Evolutionary conservation across 2,888 invertebrate genomes (phyloP).

Genomic region (Aromia moschata): DNA sequence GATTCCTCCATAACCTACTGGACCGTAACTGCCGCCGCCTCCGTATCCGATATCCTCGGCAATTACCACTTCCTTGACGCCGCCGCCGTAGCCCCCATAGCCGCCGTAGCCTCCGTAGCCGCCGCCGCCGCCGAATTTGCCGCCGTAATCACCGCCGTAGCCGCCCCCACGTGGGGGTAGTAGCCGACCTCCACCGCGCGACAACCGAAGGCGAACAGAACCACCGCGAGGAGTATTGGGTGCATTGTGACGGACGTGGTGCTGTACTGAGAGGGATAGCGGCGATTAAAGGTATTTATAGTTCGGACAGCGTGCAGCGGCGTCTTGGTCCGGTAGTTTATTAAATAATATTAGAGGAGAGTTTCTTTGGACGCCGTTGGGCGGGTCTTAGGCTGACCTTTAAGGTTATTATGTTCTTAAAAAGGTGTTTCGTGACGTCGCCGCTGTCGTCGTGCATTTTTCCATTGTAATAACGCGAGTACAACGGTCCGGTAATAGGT

Average conservation of each 20-base stretch:
- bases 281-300: slow-evolving; percentile 21
- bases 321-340: slow-evolving; percentile 34
- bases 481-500: too few relatives aligned
- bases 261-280: neutral
- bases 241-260: slow-evolving; percentile 1
- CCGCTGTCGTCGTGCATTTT: slow-evolving; percentile 3
- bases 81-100: slow-evolving; percentile 47
- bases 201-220: neutral
- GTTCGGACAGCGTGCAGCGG: slow-evolving; percentile 16
- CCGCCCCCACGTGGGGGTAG: slow-evolving; percentile 2
- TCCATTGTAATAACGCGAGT: slow-evolving; percentile 18
- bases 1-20: slow-evolving; percentile 21
- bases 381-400: slow-evolving; percentile 23
- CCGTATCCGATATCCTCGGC: slow-evolving; percentile 60
- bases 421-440: slow-evolving; percentile 6
- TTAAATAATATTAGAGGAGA: slow-evolving; percentile 21
- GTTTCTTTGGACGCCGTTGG: slow-evolving; percentile 11
- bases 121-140: slow-evolving; percentile 11
- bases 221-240: neutral
- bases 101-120: slow-evolving; percentile 57
- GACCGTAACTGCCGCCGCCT: neutral
- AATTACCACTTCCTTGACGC: slow-evolving; percentile 39
- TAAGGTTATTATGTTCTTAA: slow-evolving; percentile 25
- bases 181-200: neutral
- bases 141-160: slow-evolving; percentile 19